These are phyloP conservation scores for Antedon mediterranea DNA, from an alignment of 53 echinoderm and acorn worm species.

Conservation along the genomic window DNA sequence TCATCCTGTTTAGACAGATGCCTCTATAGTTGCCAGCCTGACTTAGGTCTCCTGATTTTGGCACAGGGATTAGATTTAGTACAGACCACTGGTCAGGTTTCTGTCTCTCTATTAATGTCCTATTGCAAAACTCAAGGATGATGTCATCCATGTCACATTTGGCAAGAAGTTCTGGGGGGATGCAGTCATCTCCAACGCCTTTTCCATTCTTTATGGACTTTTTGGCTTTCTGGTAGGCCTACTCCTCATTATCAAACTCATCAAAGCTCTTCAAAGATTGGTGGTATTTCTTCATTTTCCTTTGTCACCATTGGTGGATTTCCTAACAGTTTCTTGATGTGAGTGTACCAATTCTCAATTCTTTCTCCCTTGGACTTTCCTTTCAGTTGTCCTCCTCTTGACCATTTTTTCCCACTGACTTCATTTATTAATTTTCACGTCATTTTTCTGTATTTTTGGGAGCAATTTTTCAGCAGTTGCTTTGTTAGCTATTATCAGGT, in stretches of 20 bases:
- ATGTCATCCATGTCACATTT: not conserved
- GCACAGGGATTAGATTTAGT: constrained; percentile 2
- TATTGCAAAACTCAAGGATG: not conserved
- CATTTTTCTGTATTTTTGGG: no score
- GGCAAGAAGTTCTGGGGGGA: no score
- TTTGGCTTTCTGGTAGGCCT: constrained; percentile 11
- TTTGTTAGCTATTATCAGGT: no score
- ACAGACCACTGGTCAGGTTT: constrained; percentile 6
- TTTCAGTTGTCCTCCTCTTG: not conserved
- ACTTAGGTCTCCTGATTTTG: not conserved
- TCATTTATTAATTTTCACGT: no score
- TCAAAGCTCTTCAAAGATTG: constrained; percentile 4
- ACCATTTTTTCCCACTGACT: not conserved
- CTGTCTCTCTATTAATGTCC: not conserved
- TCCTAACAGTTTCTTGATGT: not conserved
- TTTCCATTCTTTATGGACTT: not conserved
- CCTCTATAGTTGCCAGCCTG: not conserved
- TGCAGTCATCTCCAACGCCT: not conserved
- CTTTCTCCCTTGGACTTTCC: not conserved
- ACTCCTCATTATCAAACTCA: constrained; percentile 2
- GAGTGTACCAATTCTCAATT: no score
- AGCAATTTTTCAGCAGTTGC: no score
- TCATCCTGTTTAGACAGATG: constrained; percentile 26
- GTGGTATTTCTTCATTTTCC: not conserved
- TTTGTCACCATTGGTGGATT: not conserved